These are phyloP conservation scores for Homarus americanus DNA, from an alignment of 1,140 invertebrate genomes.

Conservation along the genomic window DNA sequence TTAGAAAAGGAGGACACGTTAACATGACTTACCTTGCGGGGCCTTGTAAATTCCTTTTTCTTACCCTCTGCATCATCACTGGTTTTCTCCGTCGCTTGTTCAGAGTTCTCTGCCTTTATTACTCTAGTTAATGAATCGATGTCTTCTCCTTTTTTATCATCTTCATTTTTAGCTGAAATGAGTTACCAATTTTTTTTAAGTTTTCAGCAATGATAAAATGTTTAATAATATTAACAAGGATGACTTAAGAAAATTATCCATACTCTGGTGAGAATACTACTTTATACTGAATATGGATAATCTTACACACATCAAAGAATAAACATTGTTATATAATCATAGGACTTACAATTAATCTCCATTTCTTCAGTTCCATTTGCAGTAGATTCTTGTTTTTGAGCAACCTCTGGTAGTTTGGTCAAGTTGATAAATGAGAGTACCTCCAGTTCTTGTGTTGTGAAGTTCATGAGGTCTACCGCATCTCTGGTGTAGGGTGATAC, in stretches of 20 bases:
- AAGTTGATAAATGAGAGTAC: constrained; percentile 65
- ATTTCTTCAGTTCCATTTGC: constrained; percentile 16
- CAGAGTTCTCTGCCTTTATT: not conserved
- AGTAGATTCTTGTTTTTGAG: not conserved
- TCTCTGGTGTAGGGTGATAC: constrained; percentile 76
- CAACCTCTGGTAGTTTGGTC: constrained; percentile 42
- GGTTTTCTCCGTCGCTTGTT: not conserved
- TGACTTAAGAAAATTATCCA: too few relatives aligned
- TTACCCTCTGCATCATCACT: not conserved
- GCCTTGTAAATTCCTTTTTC: not conserved
- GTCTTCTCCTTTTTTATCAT: not conserved
- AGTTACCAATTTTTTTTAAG: too few relatives aligned
- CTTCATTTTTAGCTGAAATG: not conserved
- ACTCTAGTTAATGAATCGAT: not conserved
- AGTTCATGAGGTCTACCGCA: constrained; percentile 85
- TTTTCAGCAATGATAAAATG: too few relatives aligned
- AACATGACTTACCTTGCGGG: not conserved
- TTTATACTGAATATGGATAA: too few relatives aligned
- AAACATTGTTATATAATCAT: too few relatives aligned
- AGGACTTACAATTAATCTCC: not conserved
- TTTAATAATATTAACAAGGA: too few relatives aligned
- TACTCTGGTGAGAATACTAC: too few relatives aligned
- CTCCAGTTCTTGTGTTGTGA: constrained; percentile 76
- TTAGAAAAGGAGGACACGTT: not conserved
- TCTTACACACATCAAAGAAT: too few relatives aligned